Base-by-base conservation (phyloP, 2,113 vertebrate genomes). In the Scortum barcoo region DNA sequence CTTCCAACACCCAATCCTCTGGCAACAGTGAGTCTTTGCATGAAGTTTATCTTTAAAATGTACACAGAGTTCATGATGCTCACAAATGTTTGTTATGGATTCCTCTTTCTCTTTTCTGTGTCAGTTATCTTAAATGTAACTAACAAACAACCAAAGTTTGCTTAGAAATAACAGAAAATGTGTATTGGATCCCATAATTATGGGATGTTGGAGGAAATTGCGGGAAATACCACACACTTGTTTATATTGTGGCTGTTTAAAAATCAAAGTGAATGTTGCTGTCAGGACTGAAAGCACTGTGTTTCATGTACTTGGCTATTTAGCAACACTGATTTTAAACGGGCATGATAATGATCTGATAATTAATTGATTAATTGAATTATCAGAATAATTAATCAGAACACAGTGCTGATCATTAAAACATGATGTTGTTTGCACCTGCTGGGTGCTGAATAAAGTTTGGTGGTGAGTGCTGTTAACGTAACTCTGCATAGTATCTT, bases 1-100 rank as follows among this genome's bases (percentile, higher is more conserved):
- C 97, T 99, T 86, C 98, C 98, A 33, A 99, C 98, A 8, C 98
- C 98, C 73, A 99, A 99, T 93, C 97, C 98, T 80, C 94, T 99
- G 81, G 97, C 96, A 84, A 96, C 97, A 89, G 97, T 99, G 93
- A 72, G 91, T 82, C 3, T 51, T 24, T 0, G 58, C 42, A 28
- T 11, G 8, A 30, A 44, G 13, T 17, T 30, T 62, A 2, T 26
- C 7, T 51, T 22, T 26, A 1, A 51, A 56, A 20, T 2, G 30
- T 13, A 3, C 5, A 5, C 22, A 14, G 2, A 24, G 20, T 12
- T 30, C 2, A 36, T 28, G 19, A 14, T 53, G 7, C 20, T 48
- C 10, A 14, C n/a, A 66, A 19, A 24, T 20, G 50, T n/a, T n/a
- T 5, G 44, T 57, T 36, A 16, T 26, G 28, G 8, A 10, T 20